These are phyloP conservation scores for Bemisia tabaci DNA, from an alignment of 1,140 invertebrate species.

Conservation along the genomic window DNA sequence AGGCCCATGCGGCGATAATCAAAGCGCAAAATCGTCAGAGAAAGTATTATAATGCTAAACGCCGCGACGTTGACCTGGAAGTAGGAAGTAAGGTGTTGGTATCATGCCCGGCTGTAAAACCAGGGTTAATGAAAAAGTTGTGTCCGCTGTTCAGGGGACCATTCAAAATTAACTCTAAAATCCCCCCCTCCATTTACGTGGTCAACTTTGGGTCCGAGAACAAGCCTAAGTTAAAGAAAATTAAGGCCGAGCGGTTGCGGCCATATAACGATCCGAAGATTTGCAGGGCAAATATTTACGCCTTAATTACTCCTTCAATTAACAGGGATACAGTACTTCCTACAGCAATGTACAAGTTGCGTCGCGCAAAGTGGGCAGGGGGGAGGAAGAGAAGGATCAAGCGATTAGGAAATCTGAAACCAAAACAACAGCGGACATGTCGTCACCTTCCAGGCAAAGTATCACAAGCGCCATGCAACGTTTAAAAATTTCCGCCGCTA, in stretches of 20 bases:
- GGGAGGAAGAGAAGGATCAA: too few species aligned
- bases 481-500: too few species aligned
- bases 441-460: too few species aligned
- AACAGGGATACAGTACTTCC: neutral
- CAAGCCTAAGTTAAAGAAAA: neutral
- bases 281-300: neutral
- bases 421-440: too few species aligned
- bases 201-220: neutral
- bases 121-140: neutral
- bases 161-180: neutral
- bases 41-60: neutral
- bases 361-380: neutral
- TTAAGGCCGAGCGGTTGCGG: neutral
- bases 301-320: too few species aligned
- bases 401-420: too few species aligned
- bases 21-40: neutral
- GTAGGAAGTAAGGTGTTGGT: neutral
- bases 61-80: neutral
- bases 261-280: neutral
- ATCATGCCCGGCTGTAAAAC: neutral
- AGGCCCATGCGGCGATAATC: neutral
- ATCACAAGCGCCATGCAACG: too few species aligned
- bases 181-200: neutral
- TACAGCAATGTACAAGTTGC: neutral
- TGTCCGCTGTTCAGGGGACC: neutral